Conservation (phyloP, 2,888 invertebrate genomes). For the Ichneumoninae sp. region DNA sequence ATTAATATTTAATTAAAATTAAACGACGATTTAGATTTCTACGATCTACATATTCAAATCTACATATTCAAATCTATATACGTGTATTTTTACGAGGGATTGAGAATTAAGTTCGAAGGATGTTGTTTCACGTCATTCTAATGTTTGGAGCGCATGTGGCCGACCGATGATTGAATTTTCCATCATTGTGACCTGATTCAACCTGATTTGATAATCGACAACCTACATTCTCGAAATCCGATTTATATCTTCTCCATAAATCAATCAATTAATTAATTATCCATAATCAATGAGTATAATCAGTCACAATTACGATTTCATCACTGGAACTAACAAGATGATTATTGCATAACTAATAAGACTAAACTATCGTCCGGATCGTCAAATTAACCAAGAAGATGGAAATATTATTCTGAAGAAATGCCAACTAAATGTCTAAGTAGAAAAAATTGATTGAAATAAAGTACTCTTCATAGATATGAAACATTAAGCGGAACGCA, state of each 20-base stretch:
- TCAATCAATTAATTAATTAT: background rate
- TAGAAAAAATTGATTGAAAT: background rate
- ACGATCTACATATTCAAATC: background rate
- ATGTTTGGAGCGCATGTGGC: background rate
- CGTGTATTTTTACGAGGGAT: background rate
- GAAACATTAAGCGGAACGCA: background rate
- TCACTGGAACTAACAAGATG: background rate
- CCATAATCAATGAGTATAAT: background rate
- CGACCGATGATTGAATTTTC: background rate
- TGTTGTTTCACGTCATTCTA: background rate
- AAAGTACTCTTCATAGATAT: background rate
- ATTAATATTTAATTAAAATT: background rate
- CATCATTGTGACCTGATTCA: background rate
- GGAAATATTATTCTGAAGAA: background rate
- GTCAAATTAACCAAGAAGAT: background rate
- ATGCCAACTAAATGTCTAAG: too few species aligned
- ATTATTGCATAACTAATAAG: background rate
- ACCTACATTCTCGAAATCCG: background rate
- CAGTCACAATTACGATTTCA: background rate
- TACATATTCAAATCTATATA: background rate
- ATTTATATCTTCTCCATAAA: slow-evolving; percentile 14
- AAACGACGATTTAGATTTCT: background rate
- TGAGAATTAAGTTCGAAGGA: background rate
- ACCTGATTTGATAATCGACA: background rate
- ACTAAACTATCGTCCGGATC: background rate